phyloP scores from a whole-genome alignment of 2,113 vertebrate species.

The Collichthys lucidus region DNA sequence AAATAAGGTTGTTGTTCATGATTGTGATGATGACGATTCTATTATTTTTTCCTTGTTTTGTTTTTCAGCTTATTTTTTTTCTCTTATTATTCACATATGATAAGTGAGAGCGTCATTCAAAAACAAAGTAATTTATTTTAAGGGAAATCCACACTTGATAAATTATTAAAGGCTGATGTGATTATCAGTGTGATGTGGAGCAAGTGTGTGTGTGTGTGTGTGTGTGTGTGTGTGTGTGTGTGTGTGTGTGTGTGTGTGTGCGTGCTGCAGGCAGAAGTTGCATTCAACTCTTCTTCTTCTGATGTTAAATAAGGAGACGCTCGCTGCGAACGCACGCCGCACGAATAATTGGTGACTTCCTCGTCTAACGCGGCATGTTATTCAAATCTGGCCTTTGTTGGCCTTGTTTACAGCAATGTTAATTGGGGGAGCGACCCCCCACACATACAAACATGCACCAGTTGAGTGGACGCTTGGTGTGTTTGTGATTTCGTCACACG shows the following conservation, averaged over 20 bases:
- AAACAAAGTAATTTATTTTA: constrained; percentile 76
- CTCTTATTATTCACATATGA: constrained; percentile 63
- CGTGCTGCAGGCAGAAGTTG: constrained; percentile 54
- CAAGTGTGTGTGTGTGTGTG: constrained; percentile 17
- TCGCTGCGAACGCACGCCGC: constrained; percentile 37
- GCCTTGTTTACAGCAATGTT: constrained; percentile 67
- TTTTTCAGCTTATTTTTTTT: constrained; percentile 39
- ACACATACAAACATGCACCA: not conserved
- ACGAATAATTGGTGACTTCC: constrained; percentile 74
- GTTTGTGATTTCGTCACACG: not conserved
- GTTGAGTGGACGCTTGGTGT: not conserved
- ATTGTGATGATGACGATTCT: constrained; percentile 29
- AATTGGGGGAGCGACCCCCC: constrained; percentile 55
- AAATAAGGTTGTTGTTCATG: not conserved
- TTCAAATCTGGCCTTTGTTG: constrained; percentile 74
- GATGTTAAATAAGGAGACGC: constrained; percentile 73
- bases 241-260: no score
- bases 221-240: constrained; percentile 16
- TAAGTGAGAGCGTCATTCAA: constrained; percentile 19
- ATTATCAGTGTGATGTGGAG: constrained; percentile 58
- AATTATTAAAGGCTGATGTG: constrained; percentile 81
- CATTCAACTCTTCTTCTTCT: constrained; percentile 53
- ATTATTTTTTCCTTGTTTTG: constrained; percentile 34
- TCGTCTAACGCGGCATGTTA: constrained; percentile 43
- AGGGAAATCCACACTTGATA: constrained; percentile 74